Evolutionary conservation across 2,113 vertebrate genomes (phyloP).

Genomic region (Embiotoca jacksoni): DNA sequence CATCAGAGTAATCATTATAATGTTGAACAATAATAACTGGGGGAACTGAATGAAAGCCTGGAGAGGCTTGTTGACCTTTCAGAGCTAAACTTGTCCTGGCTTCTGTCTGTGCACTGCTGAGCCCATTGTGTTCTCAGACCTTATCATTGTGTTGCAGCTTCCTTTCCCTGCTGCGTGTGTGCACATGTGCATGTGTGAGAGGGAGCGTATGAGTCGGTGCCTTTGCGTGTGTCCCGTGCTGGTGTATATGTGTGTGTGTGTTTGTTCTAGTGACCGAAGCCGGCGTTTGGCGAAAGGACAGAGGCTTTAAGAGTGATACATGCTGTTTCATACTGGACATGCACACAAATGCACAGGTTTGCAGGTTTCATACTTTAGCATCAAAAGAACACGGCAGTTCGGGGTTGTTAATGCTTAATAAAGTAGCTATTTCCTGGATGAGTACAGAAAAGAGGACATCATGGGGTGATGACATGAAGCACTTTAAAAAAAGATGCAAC

Average conservation of each 20-base stretch:
- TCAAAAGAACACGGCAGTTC: background rate
- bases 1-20: constrained; percentile 81
- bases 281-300: constrained; percentile 40
- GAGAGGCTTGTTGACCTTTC: constrained; percentile 85
- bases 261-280: constrained; percentile 27
- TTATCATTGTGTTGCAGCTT: constrained; percentile 88
- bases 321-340: constrained; percentile 20
- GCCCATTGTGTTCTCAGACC: constrained; percentile 85
- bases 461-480: no score
- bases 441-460: no score
- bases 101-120: constrained; percentile 81
- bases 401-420: no score
- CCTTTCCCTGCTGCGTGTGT: constrained; percentile 75
- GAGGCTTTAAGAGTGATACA: constrained; percentile 26
- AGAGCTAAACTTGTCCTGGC: constrained; percentile 85
- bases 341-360: background rate
- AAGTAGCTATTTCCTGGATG: no score
- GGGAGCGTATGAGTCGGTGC: constrained; percentile 28
- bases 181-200: constrained; percentile 60
- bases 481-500: no score
- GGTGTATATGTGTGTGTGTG: constrained; percentile 21
- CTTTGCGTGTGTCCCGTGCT: constrained; percentile 47
- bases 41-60: constrained; percentile 79
- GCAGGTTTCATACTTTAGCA: background rate
- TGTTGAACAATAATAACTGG: constrained; percentile 81